These are phyloP conservation scores for Capromys pilorides DNA, from an alignment of 2,797 vertebrate genomes.

Conservation along the genomic window DNA sequence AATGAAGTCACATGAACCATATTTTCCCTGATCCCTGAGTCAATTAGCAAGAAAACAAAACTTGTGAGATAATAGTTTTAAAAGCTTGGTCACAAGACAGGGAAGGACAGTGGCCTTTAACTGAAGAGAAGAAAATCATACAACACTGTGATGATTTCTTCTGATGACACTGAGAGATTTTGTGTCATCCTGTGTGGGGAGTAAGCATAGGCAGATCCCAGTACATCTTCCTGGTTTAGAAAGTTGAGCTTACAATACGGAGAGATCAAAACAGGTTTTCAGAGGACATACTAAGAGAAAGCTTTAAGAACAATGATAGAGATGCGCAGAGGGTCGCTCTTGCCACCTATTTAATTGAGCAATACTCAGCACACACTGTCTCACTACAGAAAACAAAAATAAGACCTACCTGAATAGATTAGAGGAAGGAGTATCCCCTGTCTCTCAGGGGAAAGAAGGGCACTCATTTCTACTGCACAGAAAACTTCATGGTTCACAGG, in stretches of 20 bases:
- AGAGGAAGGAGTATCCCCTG: not conserved
- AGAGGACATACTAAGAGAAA: not conserved
- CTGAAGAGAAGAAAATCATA: not conserved
- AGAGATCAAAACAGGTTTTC: not conserved
- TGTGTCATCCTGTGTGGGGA: accelerated
- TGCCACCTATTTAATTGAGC: not conserved
- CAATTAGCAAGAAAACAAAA: not conserved
- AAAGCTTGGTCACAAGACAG: not conserved
- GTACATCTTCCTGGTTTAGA: not conserved
- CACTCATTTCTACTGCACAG: not conserved
- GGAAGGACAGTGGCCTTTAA: not conserved
- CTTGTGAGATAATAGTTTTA: not conserved
- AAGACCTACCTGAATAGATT: not conserved
- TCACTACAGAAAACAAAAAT: not conserved
- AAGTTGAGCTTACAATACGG: not conserved
- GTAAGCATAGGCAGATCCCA: accelerated
- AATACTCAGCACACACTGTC: not conserved
- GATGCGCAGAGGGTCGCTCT: not conserved
- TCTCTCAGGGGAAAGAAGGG: not conserved
- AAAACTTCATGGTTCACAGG: not conserved
- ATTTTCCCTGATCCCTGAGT: not conserved
- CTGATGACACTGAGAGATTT: not conserved
- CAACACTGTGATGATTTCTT: not conserved
- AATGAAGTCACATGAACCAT: not conserved
- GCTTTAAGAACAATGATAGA: not conserved